Conservation (phyloP, 2,113 vertebrate genomes). For the Nanorana parkeri region DNA sequence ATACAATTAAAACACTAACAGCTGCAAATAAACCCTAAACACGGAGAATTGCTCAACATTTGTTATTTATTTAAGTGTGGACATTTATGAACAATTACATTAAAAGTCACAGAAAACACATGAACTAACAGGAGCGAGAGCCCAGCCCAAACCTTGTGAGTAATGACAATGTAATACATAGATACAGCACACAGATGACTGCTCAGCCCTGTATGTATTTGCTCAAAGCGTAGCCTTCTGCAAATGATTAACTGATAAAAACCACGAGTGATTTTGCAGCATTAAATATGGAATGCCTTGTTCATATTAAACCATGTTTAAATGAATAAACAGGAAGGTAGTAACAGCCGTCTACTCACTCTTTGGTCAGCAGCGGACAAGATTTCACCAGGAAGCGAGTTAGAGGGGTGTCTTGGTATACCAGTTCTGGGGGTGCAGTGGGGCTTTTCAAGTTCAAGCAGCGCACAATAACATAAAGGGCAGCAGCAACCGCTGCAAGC, state of each 20-base stretch:
- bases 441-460: conserved; percentile 97
- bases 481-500: conserved; percentile 91
- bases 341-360: conserved; percentile 80
- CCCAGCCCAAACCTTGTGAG: background rate
- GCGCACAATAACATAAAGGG: conserved; percentile 92
- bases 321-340: background rate
- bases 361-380: conserved; percentile 95
- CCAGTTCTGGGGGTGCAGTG: conserved; percentile 89
- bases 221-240: background rate
- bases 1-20: too few relatives aligned
- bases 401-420: conserved; percentile 90
- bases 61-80: too few relatives aligned
- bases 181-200: background rate
- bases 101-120: background rate
- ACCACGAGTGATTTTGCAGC: background rate
- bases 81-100: too few relatives aligned
- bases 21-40: too few relatives aligned
- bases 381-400: conserved; percentile 92
- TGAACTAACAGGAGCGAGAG: background rate
- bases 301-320: background rate
- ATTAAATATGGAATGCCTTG: background rate
- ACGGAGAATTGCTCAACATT: too few relatives aligned
- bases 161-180: background rate
- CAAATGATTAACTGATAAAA: background rate
- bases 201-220: background rate